These are phyloP conservation scores for Myiopsitta monachus DNA, from an alignment of 2,113 vertebrate species.

Conservation along the genomic window DNA sequence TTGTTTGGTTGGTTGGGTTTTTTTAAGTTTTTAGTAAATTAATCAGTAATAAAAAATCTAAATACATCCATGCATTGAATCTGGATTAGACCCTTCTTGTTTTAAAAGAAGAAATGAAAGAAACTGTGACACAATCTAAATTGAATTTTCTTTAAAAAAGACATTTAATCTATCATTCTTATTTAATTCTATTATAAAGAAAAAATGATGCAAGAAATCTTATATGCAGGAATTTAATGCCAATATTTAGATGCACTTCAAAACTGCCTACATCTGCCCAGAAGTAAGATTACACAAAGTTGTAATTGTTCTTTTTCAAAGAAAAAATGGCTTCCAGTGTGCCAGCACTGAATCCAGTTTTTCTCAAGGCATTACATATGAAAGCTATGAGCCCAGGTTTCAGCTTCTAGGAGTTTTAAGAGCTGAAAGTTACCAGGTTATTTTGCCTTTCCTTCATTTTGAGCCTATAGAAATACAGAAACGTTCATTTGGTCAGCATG, in stretches of 20 bases:
- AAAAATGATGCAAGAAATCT: neutral
- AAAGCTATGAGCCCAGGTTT: neutral
- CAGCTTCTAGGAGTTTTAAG: neutral
- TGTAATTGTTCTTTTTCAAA: neutral
- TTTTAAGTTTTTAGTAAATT: neutral
- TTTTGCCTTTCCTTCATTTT: neutral
- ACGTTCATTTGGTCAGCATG: neutral
- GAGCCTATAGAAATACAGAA: neutral
- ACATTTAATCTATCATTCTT: neutral
- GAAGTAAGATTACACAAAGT: neutral
- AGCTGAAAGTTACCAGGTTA: neutral
- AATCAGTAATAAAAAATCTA: neutral
- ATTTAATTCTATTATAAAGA: neutral
- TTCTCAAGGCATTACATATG: neutral
- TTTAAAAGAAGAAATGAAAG: neutral
- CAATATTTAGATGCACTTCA: neutral
- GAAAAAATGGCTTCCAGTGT: neutral
- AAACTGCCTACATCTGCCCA: neutral
- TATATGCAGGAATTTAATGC: neutral
- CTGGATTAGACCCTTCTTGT: neutral
- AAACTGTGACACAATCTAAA: neutral
- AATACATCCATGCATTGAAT: neutral
- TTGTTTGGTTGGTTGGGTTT: neutral
- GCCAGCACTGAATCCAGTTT: neutral
- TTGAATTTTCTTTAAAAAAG: neutral